phyloP scores from a whole-genome alignment of 2,797 vertebrate species.

The Varecia variegata region DNA sequence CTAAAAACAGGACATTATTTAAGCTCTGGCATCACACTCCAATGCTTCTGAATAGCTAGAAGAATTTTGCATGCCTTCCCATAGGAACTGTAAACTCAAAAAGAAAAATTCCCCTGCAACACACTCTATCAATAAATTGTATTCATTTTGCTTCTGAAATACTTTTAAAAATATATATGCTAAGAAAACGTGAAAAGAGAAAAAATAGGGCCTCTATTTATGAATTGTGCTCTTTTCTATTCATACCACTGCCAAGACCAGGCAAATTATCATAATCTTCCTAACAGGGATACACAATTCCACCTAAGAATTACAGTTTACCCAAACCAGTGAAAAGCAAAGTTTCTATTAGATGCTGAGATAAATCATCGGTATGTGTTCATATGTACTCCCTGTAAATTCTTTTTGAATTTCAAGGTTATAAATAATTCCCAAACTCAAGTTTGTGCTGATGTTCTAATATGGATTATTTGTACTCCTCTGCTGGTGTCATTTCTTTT shows the following conservation, averaged over 20 bases:
- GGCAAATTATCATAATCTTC: conserved; percentile 57
- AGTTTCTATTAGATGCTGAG: conserved; percentile 28
- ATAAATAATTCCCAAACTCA: conserved; percentile 56
- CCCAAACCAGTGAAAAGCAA: conserved; percentile 24
- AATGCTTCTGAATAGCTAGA: conserved; percentile 43
- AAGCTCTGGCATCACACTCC: conserved; percentile 15
- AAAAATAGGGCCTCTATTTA: neutral
- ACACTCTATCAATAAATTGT: conserved; percentile 26
- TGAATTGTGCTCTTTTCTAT: conserved; percentile 19
- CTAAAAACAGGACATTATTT: conserved; percentile 27
- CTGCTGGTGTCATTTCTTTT: conserved; percentile 12
- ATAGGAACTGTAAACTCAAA: conserved; percentile 32
- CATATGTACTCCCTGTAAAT: conserved; percentile 2
- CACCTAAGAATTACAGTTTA: conserved; percentile 16
- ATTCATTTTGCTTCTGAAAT: conserved; percentile 42
- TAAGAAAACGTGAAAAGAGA: conserved; percentile 6
- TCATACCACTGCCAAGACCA: conserved; percentile 34
- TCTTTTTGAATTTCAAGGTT: conserved; percentile 53
- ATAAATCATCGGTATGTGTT: conserved; percentile 43
- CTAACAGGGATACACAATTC: conserved; percentile 5
- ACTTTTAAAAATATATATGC: neutral
- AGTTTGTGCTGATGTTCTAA: conserved; percentile 7
- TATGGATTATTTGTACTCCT: conserved; percentile 3
- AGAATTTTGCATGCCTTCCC: conserved; percentile 31
- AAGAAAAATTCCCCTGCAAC: conserved; percentile 41